Percentiles rank a stretch among this genome's conserved stretches.
These are phyloP conservation scores for Poecilia latipinna DNA, from an alignment of 2,113 vertebrate genomes.

Conservation along the genomic window DNA sequence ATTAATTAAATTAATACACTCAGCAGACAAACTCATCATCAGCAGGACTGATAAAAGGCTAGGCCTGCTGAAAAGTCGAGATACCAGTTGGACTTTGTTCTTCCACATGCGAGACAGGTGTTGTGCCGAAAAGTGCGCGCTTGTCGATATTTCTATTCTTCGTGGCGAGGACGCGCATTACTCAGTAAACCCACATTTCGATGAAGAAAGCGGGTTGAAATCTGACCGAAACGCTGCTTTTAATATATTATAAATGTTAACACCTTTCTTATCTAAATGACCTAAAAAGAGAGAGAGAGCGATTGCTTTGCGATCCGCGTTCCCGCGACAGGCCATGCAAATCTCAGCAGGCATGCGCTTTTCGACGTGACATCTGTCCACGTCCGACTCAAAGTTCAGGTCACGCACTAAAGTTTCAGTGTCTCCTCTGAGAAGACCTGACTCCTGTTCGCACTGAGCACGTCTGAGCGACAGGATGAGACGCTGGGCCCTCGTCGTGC, in stretches of 20 bases:
- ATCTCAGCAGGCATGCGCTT: no score
- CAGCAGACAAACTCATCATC: constrained; percentile 18
- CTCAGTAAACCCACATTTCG: not conserved
- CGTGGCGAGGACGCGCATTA: not conserved
- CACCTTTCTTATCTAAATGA: no score
- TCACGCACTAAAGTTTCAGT: constrained; percentile 33
- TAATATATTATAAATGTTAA: no score
- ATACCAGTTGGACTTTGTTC: constrained; percentile 74
- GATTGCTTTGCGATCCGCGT: no score
- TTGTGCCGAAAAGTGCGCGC: not conserved
- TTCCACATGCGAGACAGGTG: constrained; percentile 62
- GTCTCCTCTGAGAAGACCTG: constrained; percentile 15
- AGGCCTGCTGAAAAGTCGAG: constrained; percentile 31
- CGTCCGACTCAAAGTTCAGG: constrained; percentile 71
- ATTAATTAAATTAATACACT: not conserved
- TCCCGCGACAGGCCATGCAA: no score
- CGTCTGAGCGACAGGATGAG: constrained; percentile 53
- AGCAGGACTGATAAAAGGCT: constrained; percentile 23
- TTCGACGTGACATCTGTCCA: constrained; percentile 9
- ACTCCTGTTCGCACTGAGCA: constrained; percentile 3
- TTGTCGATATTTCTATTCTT: not conserved
- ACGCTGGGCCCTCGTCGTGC: constrained; percentile 32
- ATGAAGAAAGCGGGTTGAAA: not conserved
- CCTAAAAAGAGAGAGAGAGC: no score
- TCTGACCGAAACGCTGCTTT: not conserved